Percentiles rank a stretch among this genome's conserved stretches.
Conservation (phyloP, 2,113 vertebrate species). For the Trogon surrucura region DNA sequence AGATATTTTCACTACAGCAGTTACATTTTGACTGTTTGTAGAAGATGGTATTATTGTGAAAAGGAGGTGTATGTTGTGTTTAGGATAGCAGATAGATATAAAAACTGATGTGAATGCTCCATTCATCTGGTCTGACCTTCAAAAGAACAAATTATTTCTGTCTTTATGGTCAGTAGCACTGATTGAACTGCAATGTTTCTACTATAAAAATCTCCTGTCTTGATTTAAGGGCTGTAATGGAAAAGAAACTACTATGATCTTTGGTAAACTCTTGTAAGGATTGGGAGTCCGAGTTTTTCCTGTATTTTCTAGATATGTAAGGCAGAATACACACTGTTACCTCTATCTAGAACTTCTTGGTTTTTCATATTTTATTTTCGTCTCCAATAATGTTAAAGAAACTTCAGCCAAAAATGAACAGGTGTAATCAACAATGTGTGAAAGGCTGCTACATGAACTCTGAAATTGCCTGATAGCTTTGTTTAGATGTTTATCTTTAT, state of each 20-base stretch:
- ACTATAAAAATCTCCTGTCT: neutral
- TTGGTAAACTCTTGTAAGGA: neutral
- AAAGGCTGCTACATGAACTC: neutral
- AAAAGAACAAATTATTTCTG: constrained; percentile 3
- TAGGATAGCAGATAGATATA: neutral
- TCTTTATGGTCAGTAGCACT: neutral
- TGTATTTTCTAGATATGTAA: neutral
- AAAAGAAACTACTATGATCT: neutral
- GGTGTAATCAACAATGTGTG: neutral
- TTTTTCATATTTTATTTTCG: neutral
- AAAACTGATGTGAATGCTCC: neutral
- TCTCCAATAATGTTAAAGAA: neutral
- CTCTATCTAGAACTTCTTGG: neutral
- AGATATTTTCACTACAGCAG: neutral
- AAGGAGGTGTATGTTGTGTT: neutral
- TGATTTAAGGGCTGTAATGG: neutral
- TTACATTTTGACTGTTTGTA: neutral
- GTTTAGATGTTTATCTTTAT: neutral
- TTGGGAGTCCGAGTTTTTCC: neutral
- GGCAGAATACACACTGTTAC: neutral
- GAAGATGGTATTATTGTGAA: neutral
- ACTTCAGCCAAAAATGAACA: neutral
- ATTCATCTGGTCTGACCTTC: neutral
- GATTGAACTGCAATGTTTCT: neutral
- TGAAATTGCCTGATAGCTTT: neutral